Base-by-base conservation (phyloP, 1,140 invertebrate genomes). In the Anastrepha obliqua region DNA sequence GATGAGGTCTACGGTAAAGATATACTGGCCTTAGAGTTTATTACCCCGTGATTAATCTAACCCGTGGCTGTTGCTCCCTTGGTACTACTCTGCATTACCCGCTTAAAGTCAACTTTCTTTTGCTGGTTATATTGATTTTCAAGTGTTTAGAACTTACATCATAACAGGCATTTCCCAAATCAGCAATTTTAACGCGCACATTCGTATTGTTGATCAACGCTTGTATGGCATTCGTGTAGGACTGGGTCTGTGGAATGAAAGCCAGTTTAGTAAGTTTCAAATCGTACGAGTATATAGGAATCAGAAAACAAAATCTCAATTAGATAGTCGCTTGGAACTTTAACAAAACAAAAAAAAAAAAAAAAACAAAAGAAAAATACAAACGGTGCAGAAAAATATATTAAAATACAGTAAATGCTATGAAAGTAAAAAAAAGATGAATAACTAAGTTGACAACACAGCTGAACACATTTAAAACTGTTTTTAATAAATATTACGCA, bases 121-220 rank as follows among this genome's bases (percentile, higher is more conserved):
- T 29, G 29, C 0, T 29, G 29, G 29, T 29, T 29, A 29, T 29
- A 29, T 29, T n/a, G n/a, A n/a, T n/a, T 29, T 29, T 29, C 29
- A 29, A 29, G 29, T 29, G 29, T 70, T 60, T 9, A 29, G 1
- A 89, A 93, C 92, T 93, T 87, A 93, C 93, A 89, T 93, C 97
- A 98, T 99, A 99, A 94, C 99, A 99, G 58, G 99, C 99, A 95
- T 99, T 99, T 78, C 99, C 99, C 88, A 99, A 94, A 95, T 99
- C 99, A 86, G 99, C 99, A 93, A 99, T 98, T 94, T 99, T 99
- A 5, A 98, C 97, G 91, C 97, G 96, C 85, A 98, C 95, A 62
- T 97, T 97, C 94, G 97, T 98, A 85, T 97, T 95, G 91, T 97
- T 97, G 93, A 96, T 95, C n/a, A 97, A 96, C 88, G 97, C 97